A percentile compares a stretch with the other conserved stretches of the same genome.
Conservation (phyloP, 2,888 invertebrate genomes). For the Volucella inflata region DNA sequence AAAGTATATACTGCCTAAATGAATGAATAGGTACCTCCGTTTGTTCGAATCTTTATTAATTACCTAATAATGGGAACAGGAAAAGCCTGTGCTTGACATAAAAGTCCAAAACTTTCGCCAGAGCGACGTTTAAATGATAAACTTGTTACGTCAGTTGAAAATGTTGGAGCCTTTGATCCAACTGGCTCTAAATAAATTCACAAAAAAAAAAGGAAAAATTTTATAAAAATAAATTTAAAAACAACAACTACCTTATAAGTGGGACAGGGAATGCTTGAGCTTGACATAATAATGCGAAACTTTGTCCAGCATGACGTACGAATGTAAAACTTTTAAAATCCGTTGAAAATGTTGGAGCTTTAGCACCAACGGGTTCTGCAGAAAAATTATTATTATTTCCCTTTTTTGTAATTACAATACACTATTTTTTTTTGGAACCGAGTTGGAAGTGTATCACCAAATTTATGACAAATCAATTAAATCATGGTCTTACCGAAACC, state of each 20-base stretch:
- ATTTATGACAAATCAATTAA: not conserved
- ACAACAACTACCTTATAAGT: slow-evolving; percentile 79
- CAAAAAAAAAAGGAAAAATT: not conserved
- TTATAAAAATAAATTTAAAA: no score
- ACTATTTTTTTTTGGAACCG: slow-evolving; percentile 68
- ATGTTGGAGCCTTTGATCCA: slow-evolving; percentile 86
- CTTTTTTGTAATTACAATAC: not conserved
- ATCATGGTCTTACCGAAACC: not conserved
- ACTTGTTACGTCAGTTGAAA: slow-evolving; percentile 85
- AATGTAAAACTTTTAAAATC: slow-evolving; percentile 82
- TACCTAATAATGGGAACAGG: slow-evolving; percentile 82
- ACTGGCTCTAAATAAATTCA: slow-evolving; percentile 84
- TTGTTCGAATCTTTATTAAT: slow-evolving; percentile 23
- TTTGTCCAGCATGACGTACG: slow-evolving; percentile 80
- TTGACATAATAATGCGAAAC: slow-evolving; percentile 84
- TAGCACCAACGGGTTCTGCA: slow-evolving; percentile 84
- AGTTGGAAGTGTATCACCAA: slow-evolving; percentile 74
- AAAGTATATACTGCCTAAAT: slow-evolving; percentile 27
- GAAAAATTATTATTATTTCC: slow-evolving; percentile 7
- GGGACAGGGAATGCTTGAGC: slow-evolving; percentile 85
- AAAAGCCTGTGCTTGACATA: slow-evolving; percentile 89
- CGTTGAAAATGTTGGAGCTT: slow-evolving; percentile 83
- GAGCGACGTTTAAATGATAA: slow-evolving; percentile 84
- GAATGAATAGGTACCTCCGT: not conserved
- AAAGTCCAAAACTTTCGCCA: slow-evolving; percentile 83